Evolutionary conservation across 2,888 invertebrate species (phyloP).

Genomic region (Thera britannica): DNA sequence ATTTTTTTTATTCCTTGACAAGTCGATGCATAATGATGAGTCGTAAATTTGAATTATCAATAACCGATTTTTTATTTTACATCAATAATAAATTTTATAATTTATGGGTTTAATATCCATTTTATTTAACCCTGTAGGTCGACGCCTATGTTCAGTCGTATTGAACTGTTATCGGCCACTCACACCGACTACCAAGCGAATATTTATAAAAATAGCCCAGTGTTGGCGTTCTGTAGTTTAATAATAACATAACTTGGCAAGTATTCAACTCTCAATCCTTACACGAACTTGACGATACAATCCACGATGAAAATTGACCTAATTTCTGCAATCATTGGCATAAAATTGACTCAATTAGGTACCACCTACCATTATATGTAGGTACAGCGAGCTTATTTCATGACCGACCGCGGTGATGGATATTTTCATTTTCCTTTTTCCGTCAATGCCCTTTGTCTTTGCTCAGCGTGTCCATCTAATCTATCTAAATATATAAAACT

Average conservation of each 20-base stretch:
- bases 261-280: conserved; percentile 60
- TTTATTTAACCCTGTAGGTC: conserved; percentile 3
- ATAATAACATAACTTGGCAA: conserved; percentile 67
- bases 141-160: conserved; percentile 30
- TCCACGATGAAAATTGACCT: conserved; percentile 59
- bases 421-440: neutral
- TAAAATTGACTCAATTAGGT: conserved; percentile 37
- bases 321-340: conserved; percentile 48
- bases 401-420: no score
- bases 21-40: no score
- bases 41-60: no score
- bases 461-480: no score
- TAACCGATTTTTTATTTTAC: no score
- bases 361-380: conserved; percentile 32
- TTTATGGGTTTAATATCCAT: no score
- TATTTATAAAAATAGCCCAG: conserved; percentile 55
- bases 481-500: no score
- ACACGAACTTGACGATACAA: conserved; percentile 51
- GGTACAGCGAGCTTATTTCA: conserved; percentile 1
- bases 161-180: conserved; percentile 70
- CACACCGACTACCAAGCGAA: conserved; percentile 45
- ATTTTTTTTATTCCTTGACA: no score
- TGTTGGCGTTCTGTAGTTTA: conserved; percentile 38
- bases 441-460: neutral
- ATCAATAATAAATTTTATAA: no score